Evolutionary conservation across 2,113 vertebrate genomes (phyloP).

Genomic region (Salvelinus namaycush): DNA sequence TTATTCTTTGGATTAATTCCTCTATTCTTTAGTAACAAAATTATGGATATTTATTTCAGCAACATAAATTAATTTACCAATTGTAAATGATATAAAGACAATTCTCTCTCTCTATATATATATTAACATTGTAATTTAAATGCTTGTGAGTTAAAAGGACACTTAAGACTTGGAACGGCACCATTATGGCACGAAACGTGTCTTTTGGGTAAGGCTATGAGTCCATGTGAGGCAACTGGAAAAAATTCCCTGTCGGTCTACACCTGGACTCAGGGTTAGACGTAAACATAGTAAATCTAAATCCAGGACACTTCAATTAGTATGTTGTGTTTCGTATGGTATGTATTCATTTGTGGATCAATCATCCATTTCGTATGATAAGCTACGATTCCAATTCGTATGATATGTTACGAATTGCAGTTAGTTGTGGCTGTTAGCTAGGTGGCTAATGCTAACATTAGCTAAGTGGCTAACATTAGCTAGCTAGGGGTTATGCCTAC

Average conservation of each 20-base stretch:
- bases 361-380: too few species aligned
- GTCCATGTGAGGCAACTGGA: slow-evolving; percentile 40
- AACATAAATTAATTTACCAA: neutral
- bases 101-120: neutral
- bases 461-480: too few species aligned
- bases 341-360: too few species aligned
- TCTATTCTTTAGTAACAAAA: neutral
- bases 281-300: slow-evolving; percentile 73
- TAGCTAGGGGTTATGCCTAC: too few species aligned
- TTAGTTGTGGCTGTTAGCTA: too few species aligned
- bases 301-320: too few species aligned
- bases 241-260: slow-evolving; percentile 49
- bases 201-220: neutral
- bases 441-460: too few species aligned
- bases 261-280: slow-evolving; percentile 63
- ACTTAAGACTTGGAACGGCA: too few species aligned
- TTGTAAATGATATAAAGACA: neutral
- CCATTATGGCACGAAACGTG: too few species aligned
- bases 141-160: slow-evolving; percentile 44
- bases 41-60: neutral
- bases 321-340: too few species aligned
- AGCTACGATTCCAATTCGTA: too few species aligned
- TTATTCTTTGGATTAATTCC: neutral
- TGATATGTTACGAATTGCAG: too few species aligned
- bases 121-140: neutral